These are phyloP conservation scores for Hippocampus barbouri DNA, from an alignment of 2,113 vertebrate species.

Conservation along the genomic window DNA sequence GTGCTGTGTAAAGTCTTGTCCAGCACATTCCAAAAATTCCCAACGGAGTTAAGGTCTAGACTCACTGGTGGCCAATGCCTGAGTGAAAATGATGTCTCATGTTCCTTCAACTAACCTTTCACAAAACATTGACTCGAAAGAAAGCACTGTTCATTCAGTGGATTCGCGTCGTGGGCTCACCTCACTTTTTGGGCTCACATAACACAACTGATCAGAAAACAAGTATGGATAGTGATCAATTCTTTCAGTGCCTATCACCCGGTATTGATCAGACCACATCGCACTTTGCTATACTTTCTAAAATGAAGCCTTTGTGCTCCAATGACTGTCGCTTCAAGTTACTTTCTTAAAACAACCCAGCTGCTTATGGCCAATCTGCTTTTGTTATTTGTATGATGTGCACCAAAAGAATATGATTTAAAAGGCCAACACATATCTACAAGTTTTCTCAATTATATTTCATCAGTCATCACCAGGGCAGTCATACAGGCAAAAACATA, in stretches of 20 bases:
- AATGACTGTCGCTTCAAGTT: neutral
- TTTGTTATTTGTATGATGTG: neutral
- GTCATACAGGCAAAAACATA: neutral
- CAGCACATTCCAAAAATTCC: conserved; percentile 5
- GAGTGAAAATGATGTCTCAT: conserved; percentile 6
- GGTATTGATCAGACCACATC: neutral
- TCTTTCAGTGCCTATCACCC: neutral
- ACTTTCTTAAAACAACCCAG: neutral
- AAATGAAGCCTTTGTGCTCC: neutral
- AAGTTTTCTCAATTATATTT: neutral
- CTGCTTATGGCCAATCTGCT: neutral
- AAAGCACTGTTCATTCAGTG: conserved; percentile 3
- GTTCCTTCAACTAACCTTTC: neutral
- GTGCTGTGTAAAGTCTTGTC: conserved; percentile 8
- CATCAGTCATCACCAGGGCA: neutral
- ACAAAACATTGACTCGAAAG: neutral
- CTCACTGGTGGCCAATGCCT: neutral
- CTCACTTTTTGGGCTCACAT: neutral
- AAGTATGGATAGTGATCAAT: neutral
- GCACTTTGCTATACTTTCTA: neutral
- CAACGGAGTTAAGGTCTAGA: conserved; percentile 4
- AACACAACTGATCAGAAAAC: neutral
- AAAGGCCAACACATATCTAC: neutral
- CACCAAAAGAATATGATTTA: neutral
- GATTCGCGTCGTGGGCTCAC: neutral